Evolutionary conservation across 2,888 invertebrate species (phyloP).

Genomic region (Leucozona laternaria): DNA sequence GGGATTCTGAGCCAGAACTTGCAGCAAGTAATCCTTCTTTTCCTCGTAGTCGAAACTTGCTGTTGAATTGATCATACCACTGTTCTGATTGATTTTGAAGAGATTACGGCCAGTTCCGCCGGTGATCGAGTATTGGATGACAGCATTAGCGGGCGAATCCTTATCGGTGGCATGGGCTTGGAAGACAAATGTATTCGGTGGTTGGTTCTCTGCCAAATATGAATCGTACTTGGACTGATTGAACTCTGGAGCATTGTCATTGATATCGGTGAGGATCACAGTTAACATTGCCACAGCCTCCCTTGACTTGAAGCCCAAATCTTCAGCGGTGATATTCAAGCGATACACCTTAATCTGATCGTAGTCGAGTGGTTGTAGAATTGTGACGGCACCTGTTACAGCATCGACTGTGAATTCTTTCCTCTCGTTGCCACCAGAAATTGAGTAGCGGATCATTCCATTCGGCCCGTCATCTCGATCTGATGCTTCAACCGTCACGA

Average conservation of each 20-base stretch:
- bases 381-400: slow-evolving; percentile 91
- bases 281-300: slow-evolving; percentile 92
- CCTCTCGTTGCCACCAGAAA: slow-evolving; percentile 92
- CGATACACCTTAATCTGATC: slow-evolving; percentile 93
- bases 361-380: slow-evolving; percentile 92
- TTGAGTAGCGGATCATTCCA: slow-evolving; percentile 93
- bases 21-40: slow-evolving; percentile 88
- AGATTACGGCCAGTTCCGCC: slow-evolving; percentile 90
- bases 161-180: slow-evolving; percentile 91
- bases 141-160: slow-evolving; percentile 94
- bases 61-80: slow-evolving; percentile 90
- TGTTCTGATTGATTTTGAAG: slow-evolving; percentile 90
- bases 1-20: slow-evolving; percentile 94
- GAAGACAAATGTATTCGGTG: slow-evolving; percentile 89
- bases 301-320: slow-evolving; percentile 92
- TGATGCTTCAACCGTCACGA: slow-evolving; percentile 92
- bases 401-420: slow-evolving; percentile 92
- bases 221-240: slow-evolving; percentile 91
- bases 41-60: slow-evolving; percentile 95
- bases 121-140: slow-evolving; percentile 92
- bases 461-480: slow-evolving; percentile 95
- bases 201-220: slow-evolving; percentile 92
- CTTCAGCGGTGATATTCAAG: slow-evolving; percentile 93
- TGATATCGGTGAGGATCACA: slow-evolving; percentile 95
- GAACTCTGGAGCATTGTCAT: slow-evolving; percentile 96